Evolutionary conservation across 2,888 invertebrate species (phyloP).

Genomic region (Dioctria linearis): DNA sequence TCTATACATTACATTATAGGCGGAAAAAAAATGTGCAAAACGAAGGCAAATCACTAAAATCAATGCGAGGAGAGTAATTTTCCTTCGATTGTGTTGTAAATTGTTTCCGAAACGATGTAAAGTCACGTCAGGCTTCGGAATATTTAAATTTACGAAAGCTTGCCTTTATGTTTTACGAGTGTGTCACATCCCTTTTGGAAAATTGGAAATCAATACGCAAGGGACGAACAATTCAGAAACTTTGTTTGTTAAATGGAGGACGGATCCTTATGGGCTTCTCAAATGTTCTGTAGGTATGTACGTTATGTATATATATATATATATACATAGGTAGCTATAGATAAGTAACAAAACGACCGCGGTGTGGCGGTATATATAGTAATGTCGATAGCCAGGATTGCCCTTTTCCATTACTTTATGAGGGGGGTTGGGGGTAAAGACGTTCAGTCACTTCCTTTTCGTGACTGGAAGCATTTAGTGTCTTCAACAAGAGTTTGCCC

Average conservation of each 20-base stretch:
- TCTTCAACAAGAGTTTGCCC: slow-evolving; percentile 30
- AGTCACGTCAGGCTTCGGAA: slow-evolving; percentile 46
- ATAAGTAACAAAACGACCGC: not conserved
- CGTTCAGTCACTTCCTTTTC: slow-evolving; percentile 16
- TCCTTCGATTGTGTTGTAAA: slow-evolving; percentile 52
- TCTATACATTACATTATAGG: no score
- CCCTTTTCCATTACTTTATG: slow-evolving; percentile 24
- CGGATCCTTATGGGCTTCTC: no score
- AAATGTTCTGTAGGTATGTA: no score
- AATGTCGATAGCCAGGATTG: slow-evolving; percentile 28
- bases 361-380: not conserved
- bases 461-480: slow-evolving; percentile 36
- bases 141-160: slow-evolving; percentile 45
- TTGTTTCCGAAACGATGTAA: slow-evolving; percentile 40
- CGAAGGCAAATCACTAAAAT: slow-evolving; percentile 34
- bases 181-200: slow-evolving; percentile 29
- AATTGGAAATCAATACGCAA: slow-evolving; percentile 45
- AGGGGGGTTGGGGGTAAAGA: not conserved
- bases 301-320: no score
- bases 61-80: slow-evolving; percentile 44
- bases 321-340: not conserved
- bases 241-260: not conserved
- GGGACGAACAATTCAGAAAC: slow-evolving; percentile 14
- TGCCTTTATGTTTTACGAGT: slow-evolving; percentile 37
- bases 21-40: not conserved